Base-by-base conservation (phyloP, 2,888 invertebrate genomes). In the Acholoe squamosa region DNA sequence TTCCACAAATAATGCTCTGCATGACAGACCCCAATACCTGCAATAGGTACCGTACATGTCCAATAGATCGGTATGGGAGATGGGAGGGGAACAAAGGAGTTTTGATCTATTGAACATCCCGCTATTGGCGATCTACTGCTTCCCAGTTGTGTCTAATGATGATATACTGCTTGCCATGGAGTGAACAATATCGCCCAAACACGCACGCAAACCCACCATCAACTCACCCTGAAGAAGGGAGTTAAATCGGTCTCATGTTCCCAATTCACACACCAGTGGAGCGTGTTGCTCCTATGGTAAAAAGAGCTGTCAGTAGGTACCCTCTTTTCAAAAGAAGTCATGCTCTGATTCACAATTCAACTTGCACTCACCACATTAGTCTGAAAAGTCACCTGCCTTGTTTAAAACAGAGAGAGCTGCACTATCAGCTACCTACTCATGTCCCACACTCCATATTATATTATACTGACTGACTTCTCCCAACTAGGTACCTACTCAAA, bases 161-260 rank as follows among this genome's bases (percentile, higher is more conserved):
- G 80, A 80, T 80, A 43, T 43, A 80, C 43, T 19, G 80, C 19
- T 80, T 0, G 33, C 43, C 43, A 43, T 19, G 34, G 34, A 25
- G 33, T 3, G 80, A 19, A 80, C 33, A 80, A 80, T 33, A 76
- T n/a, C 43, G 19, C 7, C n/a, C 80, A 10, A 43, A 33, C 33
- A 16, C 33, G n/a, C 80, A 80, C n/a, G 80, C 80, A 43, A 80
- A 80, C 34, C 33, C 19, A 43, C 80, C 80, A 80, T 80, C 80
- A 80, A 28, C 16, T 43, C 43, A 3, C 43, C 33, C 43, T 10
- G 22, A 80, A 10, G 80, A 14, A 33, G 33, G 34, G 33, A 33
- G 80, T 1, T 0, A 80, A 80, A 80, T 16, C 25, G 43, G 14
- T 19, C 25, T 19, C 14, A 33, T 43, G 34, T 43, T 80, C 14